Base-by-base conservation (phyloP, 2,888 invertebrate species). In the Sepiola atlantica region DNA sequence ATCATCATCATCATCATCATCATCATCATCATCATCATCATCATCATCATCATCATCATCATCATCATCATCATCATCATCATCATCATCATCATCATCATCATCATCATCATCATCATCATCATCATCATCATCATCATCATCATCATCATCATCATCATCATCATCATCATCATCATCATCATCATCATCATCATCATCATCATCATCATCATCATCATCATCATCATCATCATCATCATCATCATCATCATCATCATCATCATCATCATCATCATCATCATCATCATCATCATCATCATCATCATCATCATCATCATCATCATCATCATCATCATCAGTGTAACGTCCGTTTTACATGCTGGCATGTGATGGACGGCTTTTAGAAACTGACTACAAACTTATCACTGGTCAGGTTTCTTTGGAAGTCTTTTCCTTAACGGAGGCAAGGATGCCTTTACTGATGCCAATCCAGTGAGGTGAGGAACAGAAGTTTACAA, bases 131-230 rank as follows among this genome's bases (percentile, higher is more conserved):
- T 90, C 90, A 90, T 90, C 90, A 90, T 3, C 90, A 6, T 90
- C 90, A 90, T 90, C 90, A 90, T 18, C 90, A 90, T 18, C 90
- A 90, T 8, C 18, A 12, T 18, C 90, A 90, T 6, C 10, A 90
- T 90, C 90, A 77, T 77, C 77, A 77, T 77, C 77, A 77, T 77
- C 77, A 77, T 77, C 77, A 77, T 77, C 77, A 77, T 77, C 77
- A 77, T 77, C 77, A 77, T 18, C 77, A 77, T 77, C 77, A 77
- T 21, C 24, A 24, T 24, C 77, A 24, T 77, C 77, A 77, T 77
- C 18, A 90, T 90, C 18, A 18, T 90, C 77, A 77, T 90, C 90
- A 90, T 90, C 90, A 8, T 90, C 90, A 77, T 77, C 77, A 77
- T 24, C 77, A 77, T 24, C 77, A 77, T 77, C 77, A 90, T 18